These are phyloP conservation scores for Caretta caretta DNA, from an alignment of 2,113 vertebrate species.

Conservation along the genomic window DNA sequence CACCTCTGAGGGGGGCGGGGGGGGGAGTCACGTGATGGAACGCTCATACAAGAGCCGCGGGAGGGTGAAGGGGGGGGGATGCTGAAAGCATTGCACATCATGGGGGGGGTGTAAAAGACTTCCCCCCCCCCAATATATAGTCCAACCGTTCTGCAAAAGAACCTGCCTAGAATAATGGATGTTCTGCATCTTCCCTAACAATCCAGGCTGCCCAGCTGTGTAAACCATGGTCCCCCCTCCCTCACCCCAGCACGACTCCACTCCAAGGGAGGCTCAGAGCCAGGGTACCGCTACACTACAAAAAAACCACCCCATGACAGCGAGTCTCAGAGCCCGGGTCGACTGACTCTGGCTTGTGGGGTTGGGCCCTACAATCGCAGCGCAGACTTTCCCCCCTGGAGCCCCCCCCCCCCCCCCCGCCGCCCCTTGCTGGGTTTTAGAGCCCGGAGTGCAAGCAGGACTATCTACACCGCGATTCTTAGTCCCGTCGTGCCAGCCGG, in stretches of 20 bases:
- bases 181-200: neutral
- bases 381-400: too few relatives aligned
- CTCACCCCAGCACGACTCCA: too few relatives aligned
- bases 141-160: neutral
- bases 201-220: neutral
- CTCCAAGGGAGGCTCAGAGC: neutral
- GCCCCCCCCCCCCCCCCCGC: too few relatives aligned
- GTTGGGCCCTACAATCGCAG: too few relatives aligned
- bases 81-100: neutral
- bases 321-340: neutral
- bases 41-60: neutral
- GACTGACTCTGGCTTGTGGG: too few relatives aligned
- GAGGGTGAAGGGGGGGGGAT: neutral
- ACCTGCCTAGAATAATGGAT: neutral
- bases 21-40: neutral
- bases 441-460: neutral
- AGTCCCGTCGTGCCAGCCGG: neutral
- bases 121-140: neutral
- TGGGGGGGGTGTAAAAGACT: neutral
- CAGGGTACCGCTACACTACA: too few relatives aligned
- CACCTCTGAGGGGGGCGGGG: constrained; percentile 46
- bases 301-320: too few relatives aligned
- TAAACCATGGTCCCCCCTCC: neutral
- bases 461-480: accelerated
- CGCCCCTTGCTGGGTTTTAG: neutral